Evolutionary conservation across 2,888 invertebrate genomes (phyloP).

Genomic region (Leptinotarsa tumamoca): DNA sequence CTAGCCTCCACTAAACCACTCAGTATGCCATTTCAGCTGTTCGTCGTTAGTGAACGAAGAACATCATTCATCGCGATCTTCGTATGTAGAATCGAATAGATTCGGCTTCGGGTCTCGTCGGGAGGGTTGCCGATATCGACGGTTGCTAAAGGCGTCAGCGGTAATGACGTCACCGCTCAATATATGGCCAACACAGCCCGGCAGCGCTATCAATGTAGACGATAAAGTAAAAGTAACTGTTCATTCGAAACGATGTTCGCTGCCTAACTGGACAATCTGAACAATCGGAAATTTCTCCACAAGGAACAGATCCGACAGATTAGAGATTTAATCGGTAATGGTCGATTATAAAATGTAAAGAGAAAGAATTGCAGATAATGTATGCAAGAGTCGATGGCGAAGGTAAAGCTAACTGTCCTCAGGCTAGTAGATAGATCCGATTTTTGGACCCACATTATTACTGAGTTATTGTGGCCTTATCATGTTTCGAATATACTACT

Average conservation of each 20-base stretch:
- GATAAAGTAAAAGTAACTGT: constrained; percentile 41
- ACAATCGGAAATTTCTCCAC: constrained; percentile 28
- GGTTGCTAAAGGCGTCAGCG: constrained; percentile 17
- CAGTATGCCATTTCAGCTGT: constrained; percentile 4
- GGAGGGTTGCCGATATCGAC: not conserved
- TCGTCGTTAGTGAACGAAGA: constrained; percentile 1
- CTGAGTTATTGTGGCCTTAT: too few species aligned
- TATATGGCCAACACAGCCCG: constrained; percentile 17
- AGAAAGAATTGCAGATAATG: not conserved
- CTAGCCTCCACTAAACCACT: not conserved
- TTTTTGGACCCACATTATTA: not conserved
- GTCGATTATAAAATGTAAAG: not conserved
- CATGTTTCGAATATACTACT: too few species aligned
- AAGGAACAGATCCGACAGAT: not conserved
- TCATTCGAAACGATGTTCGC: constrained; percentile 29
- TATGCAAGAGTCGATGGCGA: not conserved
- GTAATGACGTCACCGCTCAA: constrained; percentile 25
- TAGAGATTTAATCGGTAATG: not conserved
- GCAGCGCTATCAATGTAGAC: constrained; percentile 33
- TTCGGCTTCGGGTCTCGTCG: not conserved
- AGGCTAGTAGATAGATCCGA: not conserved
- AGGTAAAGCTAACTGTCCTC: not conserved
- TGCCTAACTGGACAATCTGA: constrained; percentile 26
- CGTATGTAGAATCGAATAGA: constrained; percentile 16
- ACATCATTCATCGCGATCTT: not conserved